Conservation (phyloP, 2,888 invertebrate genomes). For the Strigamia maritima region DNA sequence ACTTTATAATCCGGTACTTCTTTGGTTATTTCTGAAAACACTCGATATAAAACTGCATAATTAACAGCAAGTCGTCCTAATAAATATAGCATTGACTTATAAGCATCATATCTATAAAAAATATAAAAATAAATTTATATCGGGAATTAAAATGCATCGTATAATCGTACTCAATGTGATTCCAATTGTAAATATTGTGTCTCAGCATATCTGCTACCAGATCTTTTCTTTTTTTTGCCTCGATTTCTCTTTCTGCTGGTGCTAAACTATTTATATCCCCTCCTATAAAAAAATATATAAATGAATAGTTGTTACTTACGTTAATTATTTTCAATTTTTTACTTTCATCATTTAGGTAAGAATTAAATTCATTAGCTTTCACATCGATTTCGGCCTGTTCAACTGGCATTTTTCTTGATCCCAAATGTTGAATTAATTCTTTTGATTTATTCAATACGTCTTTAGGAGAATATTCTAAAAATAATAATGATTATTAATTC, state of each 20-base stretch:
- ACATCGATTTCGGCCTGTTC: constrained; percentile 59
- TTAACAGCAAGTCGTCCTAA: constrained; percentile 68
- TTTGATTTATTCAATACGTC: constrained; percentile 58
- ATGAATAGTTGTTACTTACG: neutral
- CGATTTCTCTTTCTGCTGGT: neutral
- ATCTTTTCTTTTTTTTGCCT: constrained; percentile 38
- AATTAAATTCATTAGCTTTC: constrained; percentile 51
- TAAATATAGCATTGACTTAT: constrained; percentile 68
- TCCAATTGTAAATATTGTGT: constrained; percentile 68
- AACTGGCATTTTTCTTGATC: constrained; percentile 63
- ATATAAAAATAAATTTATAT: constrained; percentile 36
- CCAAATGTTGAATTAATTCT: constrained; percentile 61
- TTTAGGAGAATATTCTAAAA: constrained; percentile 62
- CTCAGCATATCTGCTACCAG: constrained; percentile 45
- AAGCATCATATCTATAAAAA: constrained; percentile 59
- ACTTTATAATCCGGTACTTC: constrained; percentile 64
- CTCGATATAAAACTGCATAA: constrained; percentile 66
- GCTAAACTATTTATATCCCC: neutral
- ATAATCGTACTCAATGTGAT: constrained; percentile 61
- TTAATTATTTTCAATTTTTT: constrained; percentile 12
- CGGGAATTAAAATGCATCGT: neutral
- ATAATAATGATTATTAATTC: constrained; percentile 36
- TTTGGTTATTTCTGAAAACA: constrained; percentile 64
- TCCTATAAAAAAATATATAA: neutral
- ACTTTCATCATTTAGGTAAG: constrained; percentile 53